phyloP scores from a whole-genome alignment of 1,140 invertebrate species.

The Lasaia peninsularis region DNA sequence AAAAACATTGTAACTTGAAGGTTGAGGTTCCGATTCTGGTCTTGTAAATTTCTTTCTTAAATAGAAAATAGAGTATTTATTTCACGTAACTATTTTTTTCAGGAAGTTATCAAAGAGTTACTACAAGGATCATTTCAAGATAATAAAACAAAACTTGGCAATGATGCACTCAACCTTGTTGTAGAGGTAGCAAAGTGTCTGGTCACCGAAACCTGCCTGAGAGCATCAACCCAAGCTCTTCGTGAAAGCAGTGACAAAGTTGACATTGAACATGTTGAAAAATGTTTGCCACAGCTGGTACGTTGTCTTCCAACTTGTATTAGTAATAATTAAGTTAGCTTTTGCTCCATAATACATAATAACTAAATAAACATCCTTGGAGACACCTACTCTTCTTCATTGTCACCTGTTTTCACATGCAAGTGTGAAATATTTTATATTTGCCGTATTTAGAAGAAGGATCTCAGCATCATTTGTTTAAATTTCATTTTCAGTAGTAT shows the following conservation, averaged over 20 bases:
- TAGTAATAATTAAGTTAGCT: not conserved
- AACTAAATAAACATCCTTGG: no score
- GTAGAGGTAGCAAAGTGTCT: conserved; percentile 70
- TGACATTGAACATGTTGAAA: conserved; percentile 67
- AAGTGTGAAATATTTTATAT: no score
- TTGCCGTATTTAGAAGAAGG: no score
- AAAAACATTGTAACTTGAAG: no score
- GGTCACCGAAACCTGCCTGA: conserved; percentile 70
- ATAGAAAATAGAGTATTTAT: no score
- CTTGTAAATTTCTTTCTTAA: no score
- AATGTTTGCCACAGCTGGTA: conserved; percentile 71
- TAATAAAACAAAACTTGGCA: conserved; percentile 53
- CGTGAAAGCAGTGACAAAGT: conserved; percentile 60
- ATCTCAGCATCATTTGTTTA: no score
- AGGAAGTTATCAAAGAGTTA: conserved; percentile 57
- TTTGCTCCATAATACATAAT: no score
- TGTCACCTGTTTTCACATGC: no score
- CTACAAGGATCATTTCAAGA: conserved; percentile 53
- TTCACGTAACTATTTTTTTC: conserved; percentile 16
- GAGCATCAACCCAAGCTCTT: conserved; percentile 67
- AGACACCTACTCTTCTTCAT: no score
- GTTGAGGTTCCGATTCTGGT: no score
- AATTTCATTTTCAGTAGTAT: no score
- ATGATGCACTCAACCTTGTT: conserved; percentile 55
- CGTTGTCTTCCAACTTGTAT: conserved; percentile 17